These are phyloP conservation scores for Gambusia yucatana DNA, from an alignment of 2,797 vertebrate species.

Conservation along the genomic window DNA sequence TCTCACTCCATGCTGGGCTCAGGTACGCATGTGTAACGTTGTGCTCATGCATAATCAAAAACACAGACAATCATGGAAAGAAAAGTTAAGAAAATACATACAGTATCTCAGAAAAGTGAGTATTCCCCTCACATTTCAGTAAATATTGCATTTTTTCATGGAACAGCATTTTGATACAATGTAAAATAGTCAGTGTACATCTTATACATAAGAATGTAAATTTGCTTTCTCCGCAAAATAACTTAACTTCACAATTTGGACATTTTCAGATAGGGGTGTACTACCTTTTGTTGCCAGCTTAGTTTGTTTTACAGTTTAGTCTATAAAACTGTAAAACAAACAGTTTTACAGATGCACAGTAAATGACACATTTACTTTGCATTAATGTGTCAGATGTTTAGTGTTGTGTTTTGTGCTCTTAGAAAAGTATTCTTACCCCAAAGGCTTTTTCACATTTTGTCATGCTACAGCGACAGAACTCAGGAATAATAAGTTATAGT, in stretches of 20 bases:
- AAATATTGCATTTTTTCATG: not conserved
- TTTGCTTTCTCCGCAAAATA: not conserved
- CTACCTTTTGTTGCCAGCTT: too few species aligned
- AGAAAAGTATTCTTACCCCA: not conserved
- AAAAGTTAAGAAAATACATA: not conserved
- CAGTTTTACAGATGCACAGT: too few species aligned
- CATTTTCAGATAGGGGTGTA: too few species aligned
- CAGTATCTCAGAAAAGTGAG: not conserved
- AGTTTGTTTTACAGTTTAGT: too few species aligned
- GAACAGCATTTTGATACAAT: not conserved
- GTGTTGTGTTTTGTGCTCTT: not conserved
- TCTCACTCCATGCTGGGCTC: conserved; percentile 70
- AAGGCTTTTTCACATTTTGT: not conserved
- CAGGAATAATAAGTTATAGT: not conserved
- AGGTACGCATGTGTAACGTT: conserved; percentile 17
- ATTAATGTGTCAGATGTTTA: too few species aligned
- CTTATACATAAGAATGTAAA: not conserved
- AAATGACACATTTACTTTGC: too few species aligned
- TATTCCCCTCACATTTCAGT: not conserved
- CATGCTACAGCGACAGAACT: not conserved
- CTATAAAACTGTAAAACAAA: too few species aligned
- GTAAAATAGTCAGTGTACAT: not conserved
- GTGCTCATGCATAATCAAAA: not conserved
- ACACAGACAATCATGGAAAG: not conserved
- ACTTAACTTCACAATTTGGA: not conserved